phyloP scores from a whole-genome alignment of 2,888 invertebrate genomes.

The Ormyrus pomaceus region DNA sequence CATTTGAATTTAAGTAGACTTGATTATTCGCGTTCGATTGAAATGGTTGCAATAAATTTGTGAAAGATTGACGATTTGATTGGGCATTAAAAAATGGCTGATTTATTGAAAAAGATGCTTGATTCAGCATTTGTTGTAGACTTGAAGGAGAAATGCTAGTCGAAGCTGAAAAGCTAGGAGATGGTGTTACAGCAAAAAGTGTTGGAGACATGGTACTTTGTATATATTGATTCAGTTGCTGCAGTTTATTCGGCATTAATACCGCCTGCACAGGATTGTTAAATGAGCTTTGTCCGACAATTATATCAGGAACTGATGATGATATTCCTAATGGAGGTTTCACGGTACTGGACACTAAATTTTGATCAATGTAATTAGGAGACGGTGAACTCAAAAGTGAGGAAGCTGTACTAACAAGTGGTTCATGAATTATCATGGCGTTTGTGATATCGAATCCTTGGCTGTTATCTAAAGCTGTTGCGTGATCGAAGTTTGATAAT shows the following conservation, averaged over 20 bases:
- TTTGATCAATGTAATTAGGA: conserved; percentile 56
- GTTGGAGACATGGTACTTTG: conserved; percentile 53
- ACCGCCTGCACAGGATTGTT: conserved; percentile 68
- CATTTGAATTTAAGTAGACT: conserved; percentile 65
- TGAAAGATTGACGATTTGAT: conserved; percentile 62
- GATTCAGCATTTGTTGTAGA: conserved; percentile 58
- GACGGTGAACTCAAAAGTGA: conserved; percentile 64
- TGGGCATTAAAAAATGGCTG: conserved; percentile 65
- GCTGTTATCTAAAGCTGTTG: conserved; percentile 74
- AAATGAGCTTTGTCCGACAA: conserved; percentile 69
- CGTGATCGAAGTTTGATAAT: conserved; percentile 74
- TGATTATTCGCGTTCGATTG: conserved; percentile 60
- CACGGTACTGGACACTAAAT: conserved; percentile 51
- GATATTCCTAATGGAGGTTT: conserved; percentile 61
- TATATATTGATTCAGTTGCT: conserved; percentile 48
- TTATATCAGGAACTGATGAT: conserved; percentile 67
- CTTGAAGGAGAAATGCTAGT: conserved; percentile 55
- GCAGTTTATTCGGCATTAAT: conserved; percentile 59
- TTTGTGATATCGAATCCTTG: conserved; percentile 77
- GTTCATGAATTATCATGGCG: conserved; percentile 68
- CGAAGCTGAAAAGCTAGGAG: conserved; percentile 59
- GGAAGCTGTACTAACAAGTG: conserved; percentile 64
- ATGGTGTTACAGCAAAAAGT: conserved; percentile 57
- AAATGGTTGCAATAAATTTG: conserved; percentile 53
- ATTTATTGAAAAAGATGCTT: conserved; percentile 45